Evolutionary conservation across 2,797 vertebrate genomes (phyloP).

Genomic region (Gobio occitaniae): DNA sequence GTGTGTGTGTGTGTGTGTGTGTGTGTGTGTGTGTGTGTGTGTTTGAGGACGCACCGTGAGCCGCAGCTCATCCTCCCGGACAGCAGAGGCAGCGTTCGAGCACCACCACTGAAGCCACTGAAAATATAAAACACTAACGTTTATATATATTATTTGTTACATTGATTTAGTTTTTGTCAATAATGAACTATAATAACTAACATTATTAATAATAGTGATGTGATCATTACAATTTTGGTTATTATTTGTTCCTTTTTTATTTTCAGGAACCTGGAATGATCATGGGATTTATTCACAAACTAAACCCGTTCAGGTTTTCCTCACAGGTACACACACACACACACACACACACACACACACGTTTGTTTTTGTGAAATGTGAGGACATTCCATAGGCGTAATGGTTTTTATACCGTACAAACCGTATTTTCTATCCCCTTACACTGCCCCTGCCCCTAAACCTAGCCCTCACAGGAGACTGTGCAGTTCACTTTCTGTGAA

Average conservation of each 20-base stretch:
- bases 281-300: conserved; percentile 70
- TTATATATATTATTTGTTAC: background rate
- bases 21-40: too few species aligned
- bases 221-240: background rate
- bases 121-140: too few species aligned
- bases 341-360: background rate
- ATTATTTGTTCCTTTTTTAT: background rate
- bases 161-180: background rate
- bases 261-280: conserved; percentile 66
- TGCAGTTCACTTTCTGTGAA: too few species aligned
- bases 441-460: too few species aligned
- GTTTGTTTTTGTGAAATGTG: background rate
- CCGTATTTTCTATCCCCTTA: too few species aligned
- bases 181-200: background rate
- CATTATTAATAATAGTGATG: background rate
- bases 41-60: background rate
- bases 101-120: background rate
- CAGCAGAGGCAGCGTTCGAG: background rate
- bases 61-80: background rate
- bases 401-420: too few species aligned
- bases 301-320: conserved; percentile 68
- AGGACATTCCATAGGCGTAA: too few species aligned
- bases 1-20: too few species aligned
- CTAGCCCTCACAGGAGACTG: too few species aligned
- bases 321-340: conserved; percentile 63